These are phyloP conservation scores for Pangasius djambal DNA, from an alignment of 2,797 vertebrate species.

Conservation along the genomic window DNA sequence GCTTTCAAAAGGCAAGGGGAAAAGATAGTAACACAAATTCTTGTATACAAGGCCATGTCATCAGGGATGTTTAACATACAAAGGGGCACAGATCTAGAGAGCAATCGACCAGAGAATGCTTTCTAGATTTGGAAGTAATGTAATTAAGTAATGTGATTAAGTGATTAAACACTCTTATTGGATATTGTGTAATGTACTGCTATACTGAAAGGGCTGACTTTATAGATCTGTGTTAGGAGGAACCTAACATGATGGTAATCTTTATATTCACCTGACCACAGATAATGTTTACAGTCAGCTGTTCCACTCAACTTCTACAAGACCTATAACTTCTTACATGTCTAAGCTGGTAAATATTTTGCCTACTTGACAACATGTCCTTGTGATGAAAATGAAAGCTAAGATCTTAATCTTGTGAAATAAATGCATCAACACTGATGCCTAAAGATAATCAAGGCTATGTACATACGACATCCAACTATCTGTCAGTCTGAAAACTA, in stretches of 20 bases:
- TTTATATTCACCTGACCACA: not conserved
- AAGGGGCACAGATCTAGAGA: not conserved
- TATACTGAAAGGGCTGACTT: not conserved
- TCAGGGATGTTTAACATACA: conserved; percentile 10
- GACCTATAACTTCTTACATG: not conserved
- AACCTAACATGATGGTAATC: not conserved
- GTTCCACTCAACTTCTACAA: not conserved
- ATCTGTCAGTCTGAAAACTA: conserved; percentile 17
- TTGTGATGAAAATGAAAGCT: not conserved
- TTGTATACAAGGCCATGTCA: not conserved
- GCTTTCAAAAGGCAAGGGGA: conserved; percentile 25
- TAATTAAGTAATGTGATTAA: not conserved
- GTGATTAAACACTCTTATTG: not conserved
- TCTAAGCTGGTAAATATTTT: conserved; percentile 32
- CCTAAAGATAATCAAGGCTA: not conserved
- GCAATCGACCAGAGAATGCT: not conserved
- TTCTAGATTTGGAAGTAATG: not conserved
- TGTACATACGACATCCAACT: not conserved
- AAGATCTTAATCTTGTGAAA: conserved; percentile 8
- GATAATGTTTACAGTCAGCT: conserved; percentile 15
- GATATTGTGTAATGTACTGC: not conserved
- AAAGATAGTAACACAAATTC: conserved; percentile 27
- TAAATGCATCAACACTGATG: not conserved
- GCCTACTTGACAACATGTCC: not conserved
- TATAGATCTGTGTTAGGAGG: not conserved